phyloP scores from a whole-genome alignment of 2,113 vertebrate species.

The Chaetura pelagica region DNA sequence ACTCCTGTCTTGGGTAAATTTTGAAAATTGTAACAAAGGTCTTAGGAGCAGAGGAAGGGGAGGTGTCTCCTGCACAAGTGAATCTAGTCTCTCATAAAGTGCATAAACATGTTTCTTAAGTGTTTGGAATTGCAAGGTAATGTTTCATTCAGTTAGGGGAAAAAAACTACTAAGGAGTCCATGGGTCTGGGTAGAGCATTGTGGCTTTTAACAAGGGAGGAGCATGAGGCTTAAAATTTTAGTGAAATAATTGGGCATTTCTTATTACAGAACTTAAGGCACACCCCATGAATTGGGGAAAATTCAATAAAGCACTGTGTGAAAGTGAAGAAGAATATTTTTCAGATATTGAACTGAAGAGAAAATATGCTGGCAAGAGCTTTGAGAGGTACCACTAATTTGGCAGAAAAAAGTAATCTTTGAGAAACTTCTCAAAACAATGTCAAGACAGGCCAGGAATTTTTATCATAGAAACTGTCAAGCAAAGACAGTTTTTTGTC shows the following conservation, averaged over 20 bases:
- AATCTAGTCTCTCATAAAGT: neutral
- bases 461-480: neutral
- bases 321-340: neutral
- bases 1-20: slow-evolving; percentile 20
- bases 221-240: neutral
- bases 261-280: neutral
- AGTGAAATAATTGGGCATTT: neutral
- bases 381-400: neutral
- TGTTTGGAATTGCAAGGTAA: neutral
- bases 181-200: neutral
- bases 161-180: neutral
- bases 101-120: rapidly evolving
- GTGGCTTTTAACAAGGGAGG: neutral
- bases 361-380: neutral
- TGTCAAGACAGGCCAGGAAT: neutral
- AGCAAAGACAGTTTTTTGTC: neutral
- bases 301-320: neutral
- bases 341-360: neutral
- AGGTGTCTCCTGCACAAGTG: neutral
- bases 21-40: slow-evolving; percentile 12
- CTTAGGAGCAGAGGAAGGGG: neutral
- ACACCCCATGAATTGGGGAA: neutral
- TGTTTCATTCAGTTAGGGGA: neutral
- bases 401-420: neutral
- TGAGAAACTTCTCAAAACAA: neutral